Percentiles rank a stretch among this genome's conserved stretches.
Conservation (phyloP, 2,113 vertebrate genomes). For the Otis tarda region DNA sequence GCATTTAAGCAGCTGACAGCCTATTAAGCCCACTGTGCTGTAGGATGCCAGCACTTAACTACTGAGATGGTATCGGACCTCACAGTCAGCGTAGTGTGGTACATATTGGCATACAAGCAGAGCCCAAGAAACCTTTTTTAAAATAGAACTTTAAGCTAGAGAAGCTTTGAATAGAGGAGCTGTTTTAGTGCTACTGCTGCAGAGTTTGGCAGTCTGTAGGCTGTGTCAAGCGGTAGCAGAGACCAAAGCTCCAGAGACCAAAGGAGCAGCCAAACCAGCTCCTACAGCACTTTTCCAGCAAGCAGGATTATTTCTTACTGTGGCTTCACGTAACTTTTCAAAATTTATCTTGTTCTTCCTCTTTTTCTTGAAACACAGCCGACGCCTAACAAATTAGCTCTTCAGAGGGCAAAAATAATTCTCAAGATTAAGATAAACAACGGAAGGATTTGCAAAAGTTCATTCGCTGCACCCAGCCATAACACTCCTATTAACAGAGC, state of each 20-base stretch:
- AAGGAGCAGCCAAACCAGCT: background rate
- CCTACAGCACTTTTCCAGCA: background rate
- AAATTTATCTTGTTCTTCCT: background rate
- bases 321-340: background rate
- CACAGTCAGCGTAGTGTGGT: background rate
- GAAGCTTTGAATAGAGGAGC: background rate
- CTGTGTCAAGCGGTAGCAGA: background rate
- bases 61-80: constrained; percentile 14
- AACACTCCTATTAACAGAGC: background rate
- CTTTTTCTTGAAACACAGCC: background rate
- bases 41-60: constrained; percentile 29
- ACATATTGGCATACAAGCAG: background rate
- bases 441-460: background rate
- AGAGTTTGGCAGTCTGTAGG: background rate
- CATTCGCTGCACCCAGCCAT: background rate
- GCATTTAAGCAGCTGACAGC: constrained; percentile 46
- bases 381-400: background rate
- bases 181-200: background rate
- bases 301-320: background rate
- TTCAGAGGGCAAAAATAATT: background rate
- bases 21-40: constrained; percentile 12
- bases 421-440: background rate
- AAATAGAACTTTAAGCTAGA: background rate
- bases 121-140: background rate
- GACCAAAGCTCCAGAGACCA: background rate